Percentiles rank a stretch among this genome's conserved stretches.
Conservation (phyloP, 2,113 vertebrate species). For the Gopherus flavomarginatus region DNA sequence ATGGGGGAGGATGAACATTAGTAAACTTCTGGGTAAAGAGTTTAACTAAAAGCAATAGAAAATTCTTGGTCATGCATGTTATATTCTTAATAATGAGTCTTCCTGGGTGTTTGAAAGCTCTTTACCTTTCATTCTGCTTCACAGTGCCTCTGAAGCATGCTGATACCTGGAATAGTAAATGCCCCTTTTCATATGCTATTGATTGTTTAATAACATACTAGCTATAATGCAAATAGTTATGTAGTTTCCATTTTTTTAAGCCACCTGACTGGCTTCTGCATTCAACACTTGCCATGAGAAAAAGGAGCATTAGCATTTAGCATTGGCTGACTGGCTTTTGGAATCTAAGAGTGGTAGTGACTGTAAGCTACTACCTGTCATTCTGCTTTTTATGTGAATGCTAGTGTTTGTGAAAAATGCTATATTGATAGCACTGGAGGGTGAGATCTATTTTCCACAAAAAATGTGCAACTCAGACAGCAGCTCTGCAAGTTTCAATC, state of each 20-base stretch:
- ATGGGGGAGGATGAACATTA: neutral
- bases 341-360: neutral
- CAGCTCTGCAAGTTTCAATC: neutral
- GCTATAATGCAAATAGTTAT: no score
- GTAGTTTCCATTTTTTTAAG: neutral
- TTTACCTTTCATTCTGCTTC: neutral
- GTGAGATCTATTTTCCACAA: neutral
- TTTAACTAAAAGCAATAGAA: neutral
- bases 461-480: neutral
- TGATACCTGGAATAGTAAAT: neutral
- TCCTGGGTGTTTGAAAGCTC: neutral
- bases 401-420: no score
- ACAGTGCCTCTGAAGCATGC: neutral
- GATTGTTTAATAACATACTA: neutral
- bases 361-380: neutral
- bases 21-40: neutral
- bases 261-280: neutral
- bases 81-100: neutral
- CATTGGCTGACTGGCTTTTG: neutral
- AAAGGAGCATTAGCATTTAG: neutral
- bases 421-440: neutral
- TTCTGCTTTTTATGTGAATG: neutral
- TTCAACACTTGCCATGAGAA: neutral
- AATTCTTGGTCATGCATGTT: neutral
- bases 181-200: neutral